Percentiles rank a stretch among this genome's conserved stretches.
Evolutionary conservation across 2,113 vertebrate genomes (phyloP).

Genomic region (Echinops telfairi): DNA sequence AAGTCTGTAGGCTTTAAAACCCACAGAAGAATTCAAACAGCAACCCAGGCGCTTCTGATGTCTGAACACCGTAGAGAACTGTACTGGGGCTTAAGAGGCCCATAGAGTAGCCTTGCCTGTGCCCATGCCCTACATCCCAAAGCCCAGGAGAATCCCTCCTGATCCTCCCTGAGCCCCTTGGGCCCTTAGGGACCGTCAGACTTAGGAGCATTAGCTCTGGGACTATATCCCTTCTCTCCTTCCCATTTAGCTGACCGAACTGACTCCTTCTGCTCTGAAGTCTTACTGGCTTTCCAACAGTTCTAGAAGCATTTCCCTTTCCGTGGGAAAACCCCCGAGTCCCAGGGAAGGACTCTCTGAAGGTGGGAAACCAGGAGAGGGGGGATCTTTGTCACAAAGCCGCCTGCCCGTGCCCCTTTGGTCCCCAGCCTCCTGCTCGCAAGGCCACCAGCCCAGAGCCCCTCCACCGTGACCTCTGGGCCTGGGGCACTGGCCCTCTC

Average conservation of each 20-base stretch:
- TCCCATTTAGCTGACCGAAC: background rate
- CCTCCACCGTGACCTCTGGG: too few relatives aligned
- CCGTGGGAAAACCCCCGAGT: background rate
- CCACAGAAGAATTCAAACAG: background rate
- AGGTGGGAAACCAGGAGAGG: background rate
- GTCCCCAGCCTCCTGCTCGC: background rate
- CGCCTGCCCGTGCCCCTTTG: background rate
- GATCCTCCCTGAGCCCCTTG: conserved; percentile 14
- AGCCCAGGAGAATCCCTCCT: background rate
- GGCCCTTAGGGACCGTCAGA: background rate
- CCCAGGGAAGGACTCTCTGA: background rate
- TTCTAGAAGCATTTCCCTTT: background rate
- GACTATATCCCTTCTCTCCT: background rate
- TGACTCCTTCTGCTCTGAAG: background rate
- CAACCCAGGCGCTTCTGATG: background rate
- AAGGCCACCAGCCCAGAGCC: background rate
- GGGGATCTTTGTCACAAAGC: background rate
- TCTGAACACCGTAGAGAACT: background rate
- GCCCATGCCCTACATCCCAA: background rate
- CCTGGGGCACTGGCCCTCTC: too few relatives aligned
- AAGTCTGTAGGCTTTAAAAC: background rate
- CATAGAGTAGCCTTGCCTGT: background rate
- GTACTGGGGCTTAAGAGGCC: background rate
- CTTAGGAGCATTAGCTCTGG: background rate
- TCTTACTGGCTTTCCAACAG: conserved; percentile 1